phyloP scores from a whole-genome alignment of 2,113 vertebrate genomes.

The Corynorhinus townsendii region DNA sequence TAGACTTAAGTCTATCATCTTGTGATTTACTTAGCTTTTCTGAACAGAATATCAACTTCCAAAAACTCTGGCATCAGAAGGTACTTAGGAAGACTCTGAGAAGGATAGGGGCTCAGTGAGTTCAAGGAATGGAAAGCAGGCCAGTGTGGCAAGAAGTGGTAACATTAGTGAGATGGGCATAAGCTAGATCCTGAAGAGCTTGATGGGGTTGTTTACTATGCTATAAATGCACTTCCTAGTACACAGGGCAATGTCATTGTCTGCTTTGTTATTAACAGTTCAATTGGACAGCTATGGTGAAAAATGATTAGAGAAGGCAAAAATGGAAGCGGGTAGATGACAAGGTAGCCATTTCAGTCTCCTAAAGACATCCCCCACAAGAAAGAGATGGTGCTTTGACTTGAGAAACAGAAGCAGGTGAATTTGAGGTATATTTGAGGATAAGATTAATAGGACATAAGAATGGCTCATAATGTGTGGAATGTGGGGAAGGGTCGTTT shows the following conservation, averaged over 20 bases:
- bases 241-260: fast-evolving
- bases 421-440: not conserved
- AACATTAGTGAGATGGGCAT: fast-evolving
- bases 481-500: not conserved
- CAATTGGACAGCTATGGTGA: not conserved
- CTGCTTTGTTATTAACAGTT: not conserved
- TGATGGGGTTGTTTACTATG: not conserved
- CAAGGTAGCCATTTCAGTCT: not conserved
- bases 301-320: not conserved
- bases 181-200: not conserved
- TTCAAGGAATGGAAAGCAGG: not conserved
- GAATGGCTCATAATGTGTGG: not conserved
- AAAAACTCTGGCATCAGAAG: not conserved
- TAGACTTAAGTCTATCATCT: not conserved
- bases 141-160: too few species aligned
- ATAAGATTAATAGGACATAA: not conserved
- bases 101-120: not conserved
- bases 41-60: not conserved
- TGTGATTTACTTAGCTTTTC: not conserved
- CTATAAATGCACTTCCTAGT: not conserved
- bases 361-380: not conserved
- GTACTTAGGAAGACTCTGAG: not conserved
- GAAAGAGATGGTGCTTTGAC: not conserved
- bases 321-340: not conserved
- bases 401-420: not conserved